Base-by-base conservation (phyloP, 2,888 invertebrate genomes). In the Campoletis raptor region DNA sequence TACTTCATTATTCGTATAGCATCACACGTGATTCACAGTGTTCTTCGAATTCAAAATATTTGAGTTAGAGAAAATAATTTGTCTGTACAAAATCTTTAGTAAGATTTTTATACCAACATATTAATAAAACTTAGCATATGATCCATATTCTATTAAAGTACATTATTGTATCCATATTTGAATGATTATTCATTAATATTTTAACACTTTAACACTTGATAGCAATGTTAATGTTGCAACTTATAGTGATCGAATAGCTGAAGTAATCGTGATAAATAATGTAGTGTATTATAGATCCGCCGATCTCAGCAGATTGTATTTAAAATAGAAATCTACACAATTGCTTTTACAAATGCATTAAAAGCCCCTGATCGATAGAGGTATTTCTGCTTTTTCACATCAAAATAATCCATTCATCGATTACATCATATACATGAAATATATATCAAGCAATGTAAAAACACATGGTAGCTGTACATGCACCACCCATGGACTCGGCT, bases 401-500 rank as follows among this genome's bases (percentile, higher is more conserved):
- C 30, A 76, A 64, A 86, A 82, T 70, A 79, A 83, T 86, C 83
- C 80, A 57, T 80, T 70, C 70, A 83, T 80, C 79, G 80, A n/a
- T n/a, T 5, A 0, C 48, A 48, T 48, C 18, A 5, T 5, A 18
- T 48, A n/a, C n/a, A 80, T 83, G 70, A 40, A 77, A 64, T 54
- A 57, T 69, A 24, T 40, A 12, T 36, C 12, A 37, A 18, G 15
- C n/a, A 72, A 61, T 61, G 42, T 37, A 57, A 40, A n/a, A 61
- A 61, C n/a, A n/a, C n/a, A 48, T 18, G 48, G 18, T 48, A 48
- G n/a, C 18, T 48, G 48, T 6, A 18, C 10, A 10, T 10, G 10
- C n/a, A 48, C 48, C 48, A 48, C 15, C 48, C n/a, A 6, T 48
- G n/a, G 0, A 5, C 15, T 2, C 15, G 48, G 5, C 15, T 48